Conservation (phyloP, 2,888 invertebrate genomes). For the Carterocephalus palaemon region DNA sequence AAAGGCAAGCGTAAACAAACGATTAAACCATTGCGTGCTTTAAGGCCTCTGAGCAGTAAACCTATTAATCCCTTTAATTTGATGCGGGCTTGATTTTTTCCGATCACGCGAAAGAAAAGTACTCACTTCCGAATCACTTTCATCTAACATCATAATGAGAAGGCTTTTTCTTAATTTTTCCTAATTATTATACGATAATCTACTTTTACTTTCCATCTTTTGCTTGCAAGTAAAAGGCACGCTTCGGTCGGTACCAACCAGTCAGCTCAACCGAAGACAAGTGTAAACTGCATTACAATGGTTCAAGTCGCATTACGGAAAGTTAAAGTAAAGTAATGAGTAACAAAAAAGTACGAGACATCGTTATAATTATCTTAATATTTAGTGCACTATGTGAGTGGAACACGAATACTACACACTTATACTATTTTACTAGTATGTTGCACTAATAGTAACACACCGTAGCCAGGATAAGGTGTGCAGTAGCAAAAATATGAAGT, state of each 20-base stretch:
- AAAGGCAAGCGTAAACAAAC: conserved; percentile 69
- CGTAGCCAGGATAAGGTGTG: too few relatives aligned
- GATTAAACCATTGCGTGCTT: conserved; percentile 64
- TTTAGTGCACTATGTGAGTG: too few relatives aligned
- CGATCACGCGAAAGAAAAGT: conserved; percentile 39
- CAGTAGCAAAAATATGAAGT: too few relatives aligned
- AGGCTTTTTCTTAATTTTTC: too few relatives aligned
- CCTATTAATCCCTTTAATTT: conserved; percentile 46
- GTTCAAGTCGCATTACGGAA: conserved; percentile 29
- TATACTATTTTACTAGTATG: not conserved
- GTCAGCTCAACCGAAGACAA: conserved; percentile 27
- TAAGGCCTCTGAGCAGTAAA: conserved; percentile 41
- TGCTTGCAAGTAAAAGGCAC: too few relatives aligned
- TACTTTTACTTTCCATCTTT: too few relatives aligned
- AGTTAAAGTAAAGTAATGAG: conserved; percentile 27
- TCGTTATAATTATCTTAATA: not conserved
- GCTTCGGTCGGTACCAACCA: not conserved
- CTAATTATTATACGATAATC: too few relatives aligned
- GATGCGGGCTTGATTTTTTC: conserved; percentile 36
- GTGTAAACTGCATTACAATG: conserved; percentile 48
- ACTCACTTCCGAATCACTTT: conserved; percentile 50
- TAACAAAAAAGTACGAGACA: conserved; percentile 20
- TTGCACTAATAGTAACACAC: not conserved
- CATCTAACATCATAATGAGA: conserved; percentile 36
- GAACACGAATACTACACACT: too few relatives aligned